Conservation (phyloP, 2,888 invertebrate species). For the Cantharis lateralis region DNA sequence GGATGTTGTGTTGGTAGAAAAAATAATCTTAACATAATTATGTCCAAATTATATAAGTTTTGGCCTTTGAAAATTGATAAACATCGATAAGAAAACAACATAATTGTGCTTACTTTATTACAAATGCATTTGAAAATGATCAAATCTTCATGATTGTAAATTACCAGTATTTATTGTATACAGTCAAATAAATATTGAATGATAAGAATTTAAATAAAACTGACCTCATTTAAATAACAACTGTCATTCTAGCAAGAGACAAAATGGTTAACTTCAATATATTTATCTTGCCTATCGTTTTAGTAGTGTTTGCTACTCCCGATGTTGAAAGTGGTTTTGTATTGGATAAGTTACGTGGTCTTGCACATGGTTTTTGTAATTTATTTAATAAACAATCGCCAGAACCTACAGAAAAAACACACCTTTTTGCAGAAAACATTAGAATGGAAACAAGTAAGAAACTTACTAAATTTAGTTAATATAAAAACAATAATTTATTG, state of each 20-base stretch:
- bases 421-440: background rate
- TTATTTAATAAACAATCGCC: background rate
- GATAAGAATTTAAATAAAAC: background rate
- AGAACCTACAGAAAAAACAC: background rate
- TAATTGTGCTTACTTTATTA: background rate
- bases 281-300: background rate
- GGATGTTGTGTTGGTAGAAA: background rate
- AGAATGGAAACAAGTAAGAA: background rate
- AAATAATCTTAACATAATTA: background rate
- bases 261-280: background rate
- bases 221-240: background rate
- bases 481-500: background rate
- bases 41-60: too few relatives aligned
- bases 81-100: too few relatives aligned
- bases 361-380: background rate
- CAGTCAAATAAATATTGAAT: background rate
- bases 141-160: background rate
- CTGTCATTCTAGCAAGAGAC: background rate
- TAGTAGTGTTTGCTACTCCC: background rate
- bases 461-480: background rate
- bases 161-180: background rate
- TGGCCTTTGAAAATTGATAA: too few relatives aligned
- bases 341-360: background rate
- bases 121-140: background rate
- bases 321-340: background rate